Conservation (phyloP, 2,113 vertebrate species). For the zebrafish (Danio rerio) region GRCz12tu NC_133183.1:29488001-29488500, state of each 20-base stretch:
- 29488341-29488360: neutral
- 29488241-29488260: neutral
- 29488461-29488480: neutral
- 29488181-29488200: neutral
- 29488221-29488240: constrained; percentile 7
- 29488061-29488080: no score
- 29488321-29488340: neutral
- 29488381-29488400: constrained; percentile 1
- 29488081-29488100: neutral
- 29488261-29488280: constrained; percentile 12
- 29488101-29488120: neutral
- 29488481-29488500: no score
- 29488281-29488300: neutral
- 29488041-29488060: neutral
- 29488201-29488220: neutral
- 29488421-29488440: neutral
- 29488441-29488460: neutral
- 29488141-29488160: neutral
- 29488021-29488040: neutral
- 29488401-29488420: neutral
- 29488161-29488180: constrained; percentile 1
- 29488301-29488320: neutral
- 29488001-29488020: neutral
- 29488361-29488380: neutral
- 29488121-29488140: constrained; percentile 1